Evolutionary conservation across 2,888 invertebrate genomes (phyloP).

Genomic region (Tryphoninae sp.): DNA sequence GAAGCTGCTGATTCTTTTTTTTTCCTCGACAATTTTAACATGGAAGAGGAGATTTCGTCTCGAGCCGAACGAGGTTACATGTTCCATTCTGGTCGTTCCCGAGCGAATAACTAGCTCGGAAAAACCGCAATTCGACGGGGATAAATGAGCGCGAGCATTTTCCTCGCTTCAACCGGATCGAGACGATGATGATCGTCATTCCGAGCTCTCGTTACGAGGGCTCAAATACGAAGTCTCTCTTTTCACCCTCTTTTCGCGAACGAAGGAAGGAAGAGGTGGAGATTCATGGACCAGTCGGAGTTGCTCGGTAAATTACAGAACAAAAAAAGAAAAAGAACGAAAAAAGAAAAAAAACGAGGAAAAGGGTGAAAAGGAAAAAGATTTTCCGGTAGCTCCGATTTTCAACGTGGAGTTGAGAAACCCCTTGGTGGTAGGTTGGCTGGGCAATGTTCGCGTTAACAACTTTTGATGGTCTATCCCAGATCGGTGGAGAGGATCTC

Average conservation of each 20-base stretch:
- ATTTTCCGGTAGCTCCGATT: not conserved
- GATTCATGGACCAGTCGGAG: conserved; percentile 15
- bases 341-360: not conserved
- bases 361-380: not conserved
- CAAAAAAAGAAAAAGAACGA: not conserved
- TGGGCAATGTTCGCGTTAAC: not conserved
- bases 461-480: not conserved
- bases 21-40: not conserved
- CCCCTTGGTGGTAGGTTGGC: not conserved
- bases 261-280: not conserved
- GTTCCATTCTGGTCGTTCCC: not conserved
- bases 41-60: not conserved
- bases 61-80: not conserved
- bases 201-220: not conserved
- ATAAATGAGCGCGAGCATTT: not conserved
- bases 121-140: not conserved
- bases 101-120: not conserved
- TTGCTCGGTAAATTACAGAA: conserved; percentile 5
- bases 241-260: not conserved
- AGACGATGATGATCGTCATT: not conserved
- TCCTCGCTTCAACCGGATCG: not conserved
- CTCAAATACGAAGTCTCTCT: not conserved
- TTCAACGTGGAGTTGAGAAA: not conserved
- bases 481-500: conserved; percentile 29
- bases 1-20: not conserved